phyloP scores from a whole-genome alignment of 2,113 vertebrate genomes.

The Haemorhous mexicanus region DNA sequence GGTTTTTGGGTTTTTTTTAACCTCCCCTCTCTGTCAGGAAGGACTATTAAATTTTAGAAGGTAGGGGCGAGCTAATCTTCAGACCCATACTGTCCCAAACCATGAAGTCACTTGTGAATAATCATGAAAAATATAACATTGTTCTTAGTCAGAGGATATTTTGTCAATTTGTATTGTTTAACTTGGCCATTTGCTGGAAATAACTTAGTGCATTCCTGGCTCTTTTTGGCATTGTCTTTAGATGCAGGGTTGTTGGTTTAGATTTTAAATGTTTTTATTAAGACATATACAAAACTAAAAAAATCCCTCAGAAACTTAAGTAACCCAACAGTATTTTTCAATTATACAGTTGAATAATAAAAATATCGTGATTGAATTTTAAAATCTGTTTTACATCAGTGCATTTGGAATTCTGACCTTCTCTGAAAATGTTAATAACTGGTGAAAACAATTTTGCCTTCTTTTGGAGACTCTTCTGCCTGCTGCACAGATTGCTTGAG shows the following conservation, averaged over 20 bases:
- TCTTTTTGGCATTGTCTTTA: neutral
- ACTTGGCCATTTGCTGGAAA: slow-evolving; percentile 41
- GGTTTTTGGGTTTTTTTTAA: neutral
- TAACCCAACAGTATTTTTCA: neutral
- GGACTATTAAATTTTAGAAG: neutral
- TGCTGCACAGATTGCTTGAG: neutral
- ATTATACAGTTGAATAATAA: neutral
- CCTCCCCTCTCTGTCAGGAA: neutral
- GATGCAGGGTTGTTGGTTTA: neutral
- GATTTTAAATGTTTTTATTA: neutral
- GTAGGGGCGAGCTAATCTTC: neutral
- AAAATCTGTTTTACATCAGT: neutral
- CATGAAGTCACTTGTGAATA: slow-evolving; percentile 20
- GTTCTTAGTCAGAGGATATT: neutral
- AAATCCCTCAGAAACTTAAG: fast-evolving
- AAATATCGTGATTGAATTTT: neutral
- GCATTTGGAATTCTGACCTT: neutral
- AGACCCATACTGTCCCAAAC: slow-evolving; percentile 7
- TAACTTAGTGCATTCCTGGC: slow-evolving; percentile 22
- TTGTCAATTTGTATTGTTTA: slow-evolving; percentile 35
- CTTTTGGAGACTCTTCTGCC: neutral
- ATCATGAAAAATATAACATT: neutral
- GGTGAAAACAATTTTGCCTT: neutral
- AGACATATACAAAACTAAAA: neutral
- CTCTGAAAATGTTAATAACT: neutral